Percentiles rank a stretch among this genome's conserved stretches.
Conservation (phyloP, 2,113 vertebrate genomes). For the Podocnemis expansa region DNA sequence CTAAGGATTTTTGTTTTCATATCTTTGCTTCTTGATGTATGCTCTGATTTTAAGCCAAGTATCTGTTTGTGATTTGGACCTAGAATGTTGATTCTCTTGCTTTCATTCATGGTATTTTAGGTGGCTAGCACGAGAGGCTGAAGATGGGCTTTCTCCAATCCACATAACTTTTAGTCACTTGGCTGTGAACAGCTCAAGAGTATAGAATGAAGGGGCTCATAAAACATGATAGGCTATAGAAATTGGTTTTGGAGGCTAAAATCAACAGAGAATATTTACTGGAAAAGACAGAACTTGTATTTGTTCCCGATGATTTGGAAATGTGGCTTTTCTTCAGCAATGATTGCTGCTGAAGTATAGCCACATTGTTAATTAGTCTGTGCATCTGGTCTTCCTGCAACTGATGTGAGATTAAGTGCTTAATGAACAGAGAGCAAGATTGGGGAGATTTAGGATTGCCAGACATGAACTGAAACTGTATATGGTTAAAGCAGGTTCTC, state of each 20-base stretch:
- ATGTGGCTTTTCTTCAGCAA: background rate
- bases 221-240: no score
- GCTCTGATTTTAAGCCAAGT: conserved; percentile 52
- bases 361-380: background rate
- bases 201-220: background rate
- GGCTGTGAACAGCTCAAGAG: background rate
- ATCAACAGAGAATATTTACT: background rate
- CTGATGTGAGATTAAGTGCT: background rate
- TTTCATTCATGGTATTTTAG: conserved; percentile 44
- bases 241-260: no score
- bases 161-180: conserved; percentile 45
- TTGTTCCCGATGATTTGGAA: background rate
- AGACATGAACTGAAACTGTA: background rate
- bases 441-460: background rate
- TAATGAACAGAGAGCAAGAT: background rate
- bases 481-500: background rate
- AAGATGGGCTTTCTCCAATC: conserved; percentile 53
- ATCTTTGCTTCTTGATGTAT: conserved; percentile 50
- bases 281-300: background rate
- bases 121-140: conserved; percentile 17
- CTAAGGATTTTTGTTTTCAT: conserved; percentile 56
- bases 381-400: background rate
- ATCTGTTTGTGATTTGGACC: conserved; percentile 62
- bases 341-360: background rate
- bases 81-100: conserved; percentile 68